phyloP scores from a whole-genome alignment of 1,140 invertebrate genomes.

The Hermetia illucens region DNA sequence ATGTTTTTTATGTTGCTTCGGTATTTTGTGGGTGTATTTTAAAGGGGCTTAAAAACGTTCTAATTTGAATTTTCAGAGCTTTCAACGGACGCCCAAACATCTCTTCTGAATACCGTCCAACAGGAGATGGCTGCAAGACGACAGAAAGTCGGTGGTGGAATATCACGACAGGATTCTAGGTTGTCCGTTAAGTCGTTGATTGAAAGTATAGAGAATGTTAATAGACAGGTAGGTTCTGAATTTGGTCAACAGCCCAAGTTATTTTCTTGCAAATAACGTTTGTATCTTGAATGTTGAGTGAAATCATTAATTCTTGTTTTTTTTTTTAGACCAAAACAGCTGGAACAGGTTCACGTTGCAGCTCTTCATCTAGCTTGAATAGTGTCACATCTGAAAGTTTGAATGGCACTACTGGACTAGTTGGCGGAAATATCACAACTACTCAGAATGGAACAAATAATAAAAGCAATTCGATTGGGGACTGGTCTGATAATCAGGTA shows the following conservation, averaged over 20 bases:
- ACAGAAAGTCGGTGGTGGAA: constrained; percentile 35
- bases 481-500: constrained; percentile 3
- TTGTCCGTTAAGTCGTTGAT: constrained; percentile 79
- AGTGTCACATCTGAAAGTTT: constrained; percentile 21
- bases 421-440: too few species aligned
- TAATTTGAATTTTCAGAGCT: constrained; percentile 15
- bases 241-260: too few species aligned
- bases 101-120: constrained; percentile 36
- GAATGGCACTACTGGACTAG: not conserved
- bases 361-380: constrained; percentile 33
- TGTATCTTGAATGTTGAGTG: too few species aligned
- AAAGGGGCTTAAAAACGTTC: too few species aligned
- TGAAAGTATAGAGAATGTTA: constrained; percentile 76
- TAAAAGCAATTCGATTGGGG: not conserved
- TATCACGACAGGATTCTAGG: constrained; percentile 57
- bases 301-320: too few species aligned
- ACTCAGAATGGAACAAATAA: not conserved
- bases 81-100: constrained; percentile 34
- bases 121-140: constrained; percentile 42
- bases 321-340: constrained; percentile 8
- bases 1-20: too few species aligned
- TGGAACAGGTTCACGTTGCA: constrained; percentile 23
- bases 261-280: not conserved
- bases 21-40: too few species aligned
- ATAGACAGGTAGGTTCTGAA: constrained; percentile 69